Base-by-base conservation (phyloP, 23 tunicate genomes). In the Ascidia mentula region DNA sequence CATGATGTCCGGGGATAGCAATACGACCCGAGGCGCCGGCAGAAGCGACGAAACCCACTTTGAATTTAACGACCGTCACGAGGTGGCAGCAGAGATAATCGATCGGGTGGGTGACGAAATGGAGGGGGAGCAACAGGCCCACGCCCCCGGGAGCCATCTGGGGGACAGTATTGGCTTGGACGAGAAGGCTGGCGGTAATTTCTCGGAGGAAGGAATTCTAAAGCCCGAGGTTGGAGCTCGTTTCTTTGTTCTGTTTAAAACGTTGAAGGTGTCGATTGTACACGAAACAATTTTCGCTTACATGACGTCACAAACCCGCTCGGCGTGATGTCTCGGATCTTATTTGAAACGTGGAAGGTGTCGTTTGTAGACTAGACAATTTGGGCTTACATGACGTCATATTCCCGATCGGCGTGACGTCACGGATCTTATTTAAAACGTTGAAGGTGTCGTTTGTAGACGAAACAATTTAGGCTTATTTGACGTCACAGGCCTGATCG, bases 11-110 rank as follows among this genome's bases (percentile, higher is more conserved):
- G 18, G 18, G 20, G n/a, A 38, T 6, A 65, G 81, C 18, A 82
- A 73, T 4, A 18, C 77, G 22, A 32, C 77, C 38, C 46, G 53
- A 13, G 91, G 91, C 28, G 59, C 84, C 0, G 91, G 91, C 0
- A 74, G 78, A 40, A 30, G 18, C 76, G 91, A 87, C 82, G 74
- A 87, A 32, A 18, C 84, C 1, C 77, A 71, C 7, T 87, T 87
- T 36, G 82, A 84, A 20, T 87, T 87, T 42, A 77, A 75, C 35
- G 35, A 73, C 75, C 73, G 46, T 17, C 75, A 53, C 65, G 65
- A 26, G 65, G 24, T 53, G 65, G 65, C 65, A 9, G 65, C 28
- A 26, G 65, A 53, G 65, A 53, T 53, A 6, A 26, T 53, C 28
- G 65, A 53, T 3, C 65, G 24, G 65, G 65, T 53, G 12, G 65